Base-by-base conservation (phyloP, 2,888 invertebrate species). In the Kryphioiulus occultus region DNA sequence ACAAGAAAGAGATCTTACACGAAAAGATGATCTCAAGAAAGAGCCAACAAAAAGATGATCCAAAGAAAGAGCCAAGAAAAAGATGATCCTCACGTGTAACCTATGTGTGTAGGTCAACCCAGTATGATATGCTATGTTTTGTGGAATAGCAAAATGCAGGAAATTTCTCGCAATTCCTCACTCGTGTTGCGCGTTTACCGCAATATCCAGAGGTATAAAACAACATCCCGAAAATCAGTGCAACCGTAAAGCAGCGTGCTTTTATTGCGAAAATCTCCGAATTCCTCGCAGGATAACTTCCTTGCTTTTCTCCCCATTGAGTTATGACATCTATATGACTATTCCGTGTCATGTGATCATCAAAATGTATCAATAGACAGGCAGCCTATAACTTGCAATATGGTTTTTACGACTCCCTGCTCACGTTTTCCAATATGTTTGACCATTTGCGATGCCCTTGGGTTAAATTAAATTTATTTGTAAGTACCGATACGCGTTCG, bases 361-460 rank as follows among this genome's bases (percentile, higher is more conserved):
- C 26, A 68, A 68, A 68, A 68, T 68, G 68, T 68, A 68, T 68
- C 68, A 26, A 68, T 68, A 68, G 68, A 68, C 68, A 26, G 68
- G 26, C 26, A 68, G 68, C 26, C 68, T 68, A 68, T 26, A 26
- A 68, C 26, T 12, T 68, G 68, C 68, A 68, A 68, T 68, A 68
- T 26, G 68, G 26, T 26, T 39, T 68, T 68, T 68, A 68, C 26
- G 68, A 68, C 68, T 68, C 68, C 68, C 68, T 68, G 68, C 68
- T 68, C 68, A 68, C 68, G 68, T 68, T 68, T 68, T 68, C 68
- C 68, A 68, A 68, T 68, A 68, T 68, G 68, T 68, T 68, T 68
- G 68, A 68, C 68, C 68, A 68, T 68, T 68, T 68, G 68, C 26
- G 22, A 68, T 68, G 68, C 68, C 68, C 68, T 68, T 68, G 68